Percentiles rank a stretch among this genome's conserved stretches.
These are phyloP conservation scores for Callaeas wilsoni DNA, from an alignment of 2,113 vertebrate genomes.

Conservation along the genomic window DNA sequence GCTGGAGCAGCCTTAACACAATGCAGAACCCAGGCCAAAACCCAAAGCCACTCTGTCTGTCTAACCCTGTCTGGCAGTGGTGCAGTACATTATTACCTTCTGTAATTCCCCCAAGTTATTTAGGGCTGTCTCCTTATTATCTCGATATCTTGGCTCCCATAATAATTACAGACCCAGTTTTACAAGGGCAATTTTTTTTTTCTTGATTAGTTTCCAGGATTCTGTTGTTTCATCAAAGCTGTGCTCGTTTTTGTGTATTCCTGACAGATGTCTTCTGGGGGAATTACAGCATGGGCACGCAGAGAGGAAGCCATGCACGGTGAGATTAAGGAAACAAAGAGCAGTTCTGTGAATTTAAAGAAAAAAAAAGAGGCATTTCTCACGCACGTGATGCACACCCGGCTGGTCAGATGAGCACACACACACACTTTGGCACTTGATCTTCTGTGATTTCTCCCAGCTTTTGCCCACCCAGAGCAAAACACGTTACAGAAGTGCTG, in stretches of 20 bases:
- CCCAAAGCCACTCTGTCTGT: conserved; percentile 60
- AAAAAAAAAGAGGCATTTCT: background rate
- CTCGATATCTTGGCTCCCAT: conserved; percentile 64
- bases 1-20: conserved; percentile 3
- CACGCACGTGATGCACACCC: background rate
- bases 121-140: conserved; percentile 69
- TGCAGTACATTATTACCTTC: conserved; percentile 61
- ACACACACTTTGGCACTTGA: background rate
- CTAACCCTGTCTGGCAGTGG: conserved; percentile 52
- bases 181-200: conserved; percentile 60
- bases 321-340: conserved; percentile 53
- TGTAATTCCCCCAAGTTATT: conserved; percentile 67
- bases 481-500: background rate
- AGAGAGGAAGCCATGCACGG: conserved; percentile 40
- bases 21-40: conserved; percentile 56
- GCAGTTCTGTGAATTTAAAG: background rate
- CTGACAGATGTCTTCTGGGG: conserved; percentile 58
- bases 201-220: conserved; percentile 66
- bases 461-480: background rate
- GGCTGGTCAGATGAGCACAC: background rate
- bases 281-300: conserved; percentile 45
- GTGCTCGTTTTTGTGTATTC: conserved; percentile 50
- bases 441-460: background rate
- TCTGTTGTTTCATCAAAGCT: conserved; percentile 64
- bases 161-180: conserved; percentile 69